Evolutionary conservation across 2,888 invertebrate species (phyloP).

Genomic region (Erannis defoliaria): DNA sequence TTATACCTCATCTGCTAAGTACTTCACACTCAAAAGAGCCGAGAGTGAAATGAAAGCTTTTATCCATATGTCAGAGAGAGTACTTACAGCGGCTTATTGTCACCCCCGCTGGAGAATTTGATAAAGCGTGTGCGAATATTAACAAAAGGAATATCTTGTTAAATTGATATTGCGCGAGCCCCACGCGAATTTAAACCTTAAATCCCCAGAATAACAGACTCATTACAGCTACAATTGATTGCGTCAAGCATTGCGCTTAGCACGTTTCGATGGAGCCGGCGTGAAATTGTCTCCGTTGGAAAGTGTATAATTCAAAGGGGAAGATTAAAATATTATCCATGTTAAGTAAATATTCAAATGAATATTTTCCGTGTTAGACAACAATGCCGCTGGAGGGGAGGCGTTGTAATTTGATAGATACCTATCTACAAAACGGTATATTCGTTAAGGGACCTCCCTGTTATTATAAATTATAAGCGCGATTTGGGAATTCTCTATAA

Average conservation of each 20-base stretch:
- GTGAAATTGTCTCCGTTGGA: conserved; percentile 86
- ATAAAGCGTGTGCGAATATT: conserved; percentile 87
- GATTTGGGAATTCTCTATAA: conserved; percentile 79
- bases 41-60: conserved; percentile 86
- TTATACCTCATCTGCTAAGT: conserved; percentile 54
- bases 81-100: conserved; percentile 87
- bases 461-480: conserved; percentile 85
- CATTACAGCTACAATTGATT: conserved; percentile 63
- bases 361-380: conserved; percentile 87
- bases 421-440: conserved; percentile 85
- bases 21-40: conserved; percentile 80
- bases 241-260: conserved; percentile 59
- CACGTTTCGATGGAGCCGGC: conserved; percentile 69
- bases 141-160: conserved; percentile 87
- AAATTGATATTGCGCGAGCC: conserved; percentile 79
- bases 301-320: conserved; percentile 87
- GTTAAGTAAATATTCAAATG: conserved; percentile 88
- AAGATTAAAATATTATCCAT: conserved; percentile 88
- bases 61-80: conserved; percentile 86
- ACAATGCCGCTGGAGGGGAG: conserved; percentile 81
- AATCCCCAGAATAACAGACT: conserved; percentile 37
- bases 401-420: conserved; percentile 85
- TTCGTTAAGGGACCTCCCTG: conserved; percentile 81
- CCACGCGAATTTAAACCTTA: conserved; percentile 67
- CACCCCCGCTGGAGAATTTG: conserved; percentile 87